phyloP scores from a whole-genome alignment of 2,888 invertebrate species.

The Andricus quercusramuli region DNA sequence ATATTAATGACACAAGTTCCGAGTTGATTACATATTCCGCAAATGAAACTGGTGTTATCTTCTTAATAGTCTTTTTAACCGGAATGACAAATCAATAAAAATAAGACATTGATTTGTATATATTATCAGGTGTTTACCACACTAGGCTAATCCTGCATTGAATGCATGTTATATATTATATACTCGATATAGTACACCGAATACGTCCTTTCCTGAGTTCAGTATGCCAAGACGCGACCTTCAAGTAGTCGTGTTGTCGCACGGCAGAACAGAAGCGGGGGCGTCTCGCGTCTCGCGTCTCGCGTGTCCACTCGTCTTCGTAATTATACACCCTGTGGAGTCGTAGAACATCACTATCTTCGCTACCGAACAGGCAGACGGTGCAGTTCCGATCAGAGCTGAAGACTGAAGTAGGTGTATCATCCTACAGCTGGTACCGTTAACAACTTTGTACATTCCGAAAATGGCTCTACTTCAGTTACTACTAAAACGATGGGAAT shows the following conservation, averaged over 20 bases:
- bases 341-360: slow-evolving; percentile 49
- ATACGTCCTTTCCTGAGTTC: slow-evolving; percentile 26
- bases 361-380: slow-evolving; percentile 38
- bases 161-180: neutral
- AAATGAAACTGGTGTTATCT: too few species aligned
- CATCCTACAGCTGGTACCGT: slow-evolving; percentile 56
- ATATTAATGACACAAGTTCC: too few species aligned
- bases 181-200: neutral
- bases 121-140: neutral
- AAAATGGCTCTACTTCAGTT: slow-evolving; percentile 71
- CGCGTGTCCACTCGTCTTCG: slow-evolving; percentile 46
- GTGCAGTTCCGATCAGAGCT: slow-evolving; percentile 42
- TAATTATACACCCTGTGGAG: slow-evolving; percentile 52
- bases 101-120: too few species aligned
- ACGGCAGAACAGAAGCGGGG: slow-evolving; percentile 32
- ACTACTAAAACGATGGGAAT: slow-evolving; percentile 73
- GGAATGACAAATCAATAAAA: too few species aligned
- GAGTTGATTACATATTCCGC: too few species aligned
- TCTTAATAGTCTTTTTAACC: too few species aligned
- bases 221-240: slow-evolving; percentile 30
- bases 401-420: slow-evolving; percentile 46
- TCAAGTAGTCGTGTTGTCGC: slow-evolving; percentile 23
- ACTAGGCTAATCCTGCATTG: neutral
- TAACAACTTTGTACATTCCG: slow-evolving; percentile 64
- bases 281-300: slow-evolving; percentile 39